These are phyloP conservation scores for Celastrina argiolus DNA, from an alignment of 2,888 invertebrate species.

Conservation along the genomic window DNA sequence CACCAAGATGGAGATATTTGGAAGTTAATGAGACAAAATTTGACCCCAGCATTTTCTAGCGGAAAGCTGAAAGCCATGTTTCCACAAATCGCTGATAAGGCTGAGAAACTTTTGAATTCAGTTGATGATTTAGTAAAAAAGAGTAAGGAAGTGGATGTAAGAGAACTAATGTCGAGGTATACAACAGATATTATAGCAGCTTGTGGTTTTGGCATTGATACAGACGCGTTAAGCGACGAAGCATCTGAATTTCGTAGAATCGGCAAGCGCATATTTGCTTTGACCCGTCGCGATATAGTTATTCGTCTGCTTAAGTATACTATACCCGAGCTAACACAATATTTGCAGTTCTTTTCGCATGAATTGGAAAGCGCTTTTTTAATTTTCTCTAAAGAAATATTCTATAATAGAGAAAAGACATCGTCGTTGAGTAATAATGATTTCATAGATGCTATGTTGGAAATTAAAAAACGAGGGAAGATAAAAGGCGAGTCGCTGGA, in stretches of 20 bases:
- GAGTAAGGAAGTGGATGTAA: conserved; percentile 33
- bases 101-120: conserved; percentile 29
- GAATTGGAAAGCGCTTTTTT: background rate
- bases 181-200: conserved; percentile 55
- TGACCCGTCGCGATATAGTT: background rate
- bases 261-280: conserved; percentile 23
- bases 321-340: background rate
- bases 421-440: conserved; percentile 55
- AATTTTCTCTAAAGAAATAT: conserved; percentile 1
- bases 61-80: conserved; percentile 36
- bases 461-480: conserved; percentile 52
- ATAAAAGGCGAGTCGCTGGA: conserved; percentile 56
- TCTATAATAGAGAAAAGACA: conserved; percentile 40
- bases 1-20: conserved; percentile 46
- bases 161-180: conserved; percentile 54
- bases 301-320: background rate
- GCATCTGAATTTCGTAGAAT: conserved; percentile 46
- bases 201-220: conserved; percentile 54
- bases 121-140: conserved; percentile 26
- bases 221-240: conserved; percentile 49
- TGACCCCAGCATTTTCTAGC: conserved; percentile 35
- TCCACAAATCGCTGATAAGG: conserved; percentile 31
- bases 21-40: conserved; percentile 26
- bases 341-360: background rate
- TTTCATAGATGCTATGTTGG: conserved; percentile 59